Evolutionary conservation across 2,797 vertebrate species (phyloP), one percentile per base, ranked within the genome.

Genomic region (Poeciliopsis gracilis): DNA sequence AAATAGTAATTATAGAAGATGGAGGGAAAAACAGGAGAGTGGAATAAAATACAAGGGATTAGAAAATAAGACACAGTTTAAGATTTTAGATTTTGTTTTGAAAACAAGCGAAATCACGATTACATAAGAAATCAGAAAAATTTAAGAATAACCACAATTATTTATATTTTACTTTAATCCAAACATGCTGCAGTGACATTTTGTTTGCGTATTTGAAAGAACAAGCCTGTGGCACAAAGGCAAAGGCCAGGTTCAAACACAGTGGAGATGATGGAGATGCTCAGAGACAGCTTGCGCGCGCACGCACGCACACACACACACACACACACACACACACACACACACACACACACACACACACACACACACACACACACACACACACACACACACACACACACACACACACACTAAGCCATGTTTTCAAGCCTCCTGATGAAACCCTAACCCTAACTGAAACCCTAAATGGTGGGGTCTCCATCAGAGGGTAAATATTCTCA

Each of bases 181-280:
- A 51, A 78, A 75, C 73, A 25, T 36, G 70, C 82, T 73, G 18
- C 49, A 53, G 47, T 79, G 20, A 81, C 73, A 86, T 85, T 87
- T 81, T 12, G 10, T 71, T 33, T 46, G 33, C 6, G 4, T 11
- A 53, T 51, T 63, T 72, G 30, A 61, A 28, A 66, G 77, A 75
- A 79, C 25, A 38, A 76, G 80, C 72, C 75, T 80, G 70, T 67
- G 77, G 81, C 61, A 77, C 59, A 79, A 70, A 88, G 59, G 59
- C 70, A 82, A 76, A 85, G 83, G 80, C 36, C 46, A 28, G 74
- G 73, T 80, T 85, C 61, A 57, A 73, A 61, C 72, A 85, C 75
- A 82, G 78, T 33, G 47, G n/a, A 85, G 75, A 88, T 89, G 89
- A 95, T 88, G 88, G 73, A 87, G 86, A 95, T 92, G 66, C 81